These are phyloP conservation scores for Calephelis perditalis DNA, from an alignment of 2,888 invertebrate genomes.

Conservation along the genomic window DNA sequence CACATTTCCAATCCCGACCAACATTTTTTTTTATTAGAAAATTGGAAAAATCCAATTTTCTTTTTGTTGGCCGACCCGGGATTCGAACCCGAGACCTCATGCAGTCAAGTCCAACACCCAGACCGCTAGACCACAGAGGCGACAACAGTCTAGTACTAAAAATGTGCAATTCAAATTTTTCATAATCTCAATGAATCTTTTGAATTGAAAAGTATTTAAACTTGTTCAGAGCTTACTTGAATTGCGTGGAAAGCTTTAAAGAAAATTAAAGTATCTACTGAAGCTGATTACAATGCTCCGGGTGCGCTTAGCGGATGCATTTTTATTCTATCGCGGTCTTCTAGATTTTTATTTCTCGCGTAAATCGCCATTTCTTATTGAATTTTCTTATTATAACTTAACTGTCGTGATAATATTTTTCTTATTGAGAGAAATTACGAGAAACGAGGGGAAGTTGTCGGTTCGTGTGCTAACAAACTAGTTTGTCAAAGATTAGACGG, in stretches of 20 bases:
- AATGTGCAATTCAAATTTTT: too few relatives aligned
- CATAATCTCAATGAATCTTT: background rate
- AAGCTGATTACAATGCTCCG: conserved; percentile 6
- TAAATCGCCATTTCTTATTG: conserved; percentile 4
- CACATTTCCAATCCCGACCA: too few relatives aligned
- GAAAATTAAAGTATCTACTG: conserved; percentile 10
- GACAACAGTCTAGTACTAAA: too few relatives aligned
- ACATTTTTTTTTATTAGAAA: too few relatives aligned
- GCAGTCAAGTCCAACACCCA: too few relatives aligned
- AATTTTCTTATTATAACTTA: conserved; percentile 14
- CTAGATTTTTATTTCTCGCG: background rate
- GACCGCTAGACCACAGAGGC: too few relatives aligned
- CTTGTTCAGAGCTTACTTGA: background rate
- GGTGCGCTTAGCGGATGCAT: conserved; percentile 10
- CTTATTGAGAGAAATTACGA: conserved; percentile 22
- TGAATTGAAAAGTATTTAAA: conserved; percentile 2
- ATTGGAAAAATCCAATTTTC: too few relatives aligned
- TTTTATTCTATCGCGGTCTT: conserved; percentile 5
- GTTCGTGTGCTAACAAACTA: conserved; percentile 4
- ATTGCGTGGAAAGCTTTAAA: conserved; percentile 2
- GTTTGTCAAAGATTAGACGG: background rate
- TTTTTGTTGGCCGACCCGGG: too few relatives aligned
- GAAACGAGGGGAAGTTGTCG: conserved; percentile 8
- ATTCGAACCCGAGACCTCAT: too few relatives aligned
- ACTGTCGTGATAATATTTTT: conserved; percentile 24